A percentile compares a stretch with the other conserved stretches of the same genome.
These are phyloP conservation scores for Propithecus coquereli DNA, from an alignment of 2,113 vertebrate genomes.

Conservation along the genomic window DNA sequence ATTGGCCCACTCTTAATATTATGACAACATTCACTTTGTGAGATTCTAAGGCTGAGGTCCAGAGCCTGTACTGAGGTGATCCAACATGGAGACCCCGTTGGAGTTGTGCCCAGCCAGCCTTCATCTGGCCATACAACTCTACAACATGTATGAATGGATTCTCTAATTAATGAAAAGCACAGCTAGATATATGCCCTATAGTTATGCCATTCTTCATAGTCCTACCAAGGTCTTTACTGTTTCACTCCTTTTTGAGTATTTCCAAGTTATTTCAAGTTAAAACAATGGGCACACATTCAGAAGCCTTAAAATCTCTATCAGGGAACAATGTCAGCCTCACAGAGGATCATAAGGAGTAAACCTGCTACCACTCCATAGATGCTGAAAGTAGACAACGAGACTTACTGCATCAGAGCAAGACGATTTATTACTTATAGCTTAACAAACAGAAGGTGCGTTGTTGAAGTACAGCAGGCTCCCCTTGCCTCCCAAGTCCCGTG, in stretches of 20 bases:
- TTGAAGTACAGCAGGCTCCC: neutral
- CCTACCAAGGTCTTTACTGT: neutral
- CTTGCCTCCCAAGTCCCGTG: neutral
- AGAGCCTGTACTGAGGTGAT: neutral
- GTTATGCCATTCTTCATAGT: neutral
- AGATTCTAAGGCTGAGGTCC: neutral
- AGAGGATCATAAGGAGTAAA: neutral
- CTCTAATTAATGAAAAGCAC: neutral
- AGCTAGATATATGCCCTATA: neutral
- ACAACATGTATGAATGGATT: neutral
- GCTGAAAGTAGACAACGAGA: neutral
- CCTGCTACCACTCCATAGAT: neutral
- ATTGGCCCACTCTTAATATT: neutral
- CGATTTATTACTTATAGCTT: neutral
- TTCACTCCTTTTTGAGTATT: neutral
- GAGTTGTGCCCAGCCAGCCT: neutral
- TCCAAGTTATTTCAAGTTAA: neutral
- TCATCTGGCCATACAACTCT: neutral
- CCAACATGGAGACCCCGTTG: neutral
- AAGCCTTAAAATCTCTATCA: neutral
- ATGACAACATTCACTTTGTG: neutral
- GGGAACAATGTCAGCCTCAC: neutral
- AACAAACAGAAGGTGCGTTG: neutral
- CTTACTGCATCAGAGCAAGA: neutral
- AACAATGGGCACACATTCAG: neutral